Base-by-base conservation (phyloP, 2,888 invertebrate species). In the Pocota personata region DNA sequence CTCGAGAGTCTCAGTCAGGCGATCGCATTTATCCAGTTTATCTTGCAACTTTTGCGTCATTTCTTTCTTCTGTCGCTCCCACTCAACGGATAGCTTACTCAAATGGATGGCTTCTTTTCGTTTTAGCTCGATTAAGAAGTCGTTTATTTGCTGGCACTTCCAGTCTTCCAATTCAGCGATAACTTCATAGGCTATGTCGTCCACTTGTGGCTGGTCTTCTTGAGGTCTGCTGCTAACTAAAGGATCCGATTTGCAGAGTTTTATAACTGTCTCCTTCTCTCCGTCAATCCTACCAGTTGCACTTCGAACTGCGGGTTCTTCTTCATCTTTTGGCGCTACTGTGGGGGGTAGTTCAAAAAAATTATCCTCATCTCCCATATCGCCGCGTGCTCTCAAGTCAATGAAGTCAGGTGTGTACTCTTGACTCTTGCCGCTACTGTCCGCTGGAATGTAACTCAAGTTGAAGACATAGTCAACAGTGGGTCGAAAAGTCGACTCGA, bases 141-240 rank as follows among this genome's bases (percentile, higher is more conserved):
- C 89, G 82, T 94, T 93, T 89, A 95, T 95, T 89, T 96, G 95
- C 27, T 94, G 93, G 83, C 94, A 94, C 89, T 96, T 96, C 96
- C 96, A 97, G 24, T 94, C 94, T 89, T 95, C 95, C 1, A 97
- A 91, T 83, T 96, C 95, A 37, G 94, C 93, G 0, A 96, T 94
- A 88, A 95, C 94, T 90, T 94, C 14, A 16, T 82, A 82, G 5
- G 82, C 82, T 1, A 43, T 0, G n/a, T 80, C 75, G 2, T 75
- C 66, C 10, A 6, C 1, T 6, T n/a, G 6, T 37, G 10, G 10
- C n/a, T 14, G 0, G 3, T n/a, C 37, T 12, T 60, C 21, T 37
- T 48, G 12, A 27, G 5, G n/a, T 14, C 24, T 35, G 19, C 7
- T 8, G 14, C 5, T 21, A 19, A 66, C 30, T n/a, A 6, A 21